Evolutionary conservation across 2,888 invertebrate genomes (phyloP).

Genomic region (Drosophila atroscutellata): DNA sequence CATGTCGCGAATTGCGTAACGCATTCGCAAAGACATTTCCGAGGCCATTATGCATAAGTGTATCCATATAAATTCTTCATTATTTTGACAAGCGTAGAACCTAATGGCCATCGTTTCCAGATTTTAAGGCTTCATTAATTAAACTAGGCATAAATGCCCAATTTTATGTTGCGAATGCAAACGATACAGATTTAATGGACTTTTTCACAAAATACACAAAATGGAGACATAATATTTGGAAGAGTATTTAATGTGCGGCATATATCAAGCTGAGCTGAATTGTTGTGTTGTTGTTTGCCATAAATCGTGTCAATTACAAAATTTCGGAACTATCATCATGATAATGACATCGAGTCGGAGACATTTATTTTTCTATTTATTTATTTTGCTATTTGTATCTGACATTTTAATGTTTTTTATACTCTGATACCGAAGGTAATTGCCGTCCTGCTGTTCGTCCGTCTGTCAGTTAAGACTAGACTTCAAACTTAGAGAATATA

Average conservation of each 20-base stretch:
- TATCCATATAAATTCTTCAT: background rate
- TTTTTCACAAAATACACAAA: background rate
- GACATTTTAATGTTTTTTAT: background rate
- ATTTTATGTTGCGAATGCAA: background rate
- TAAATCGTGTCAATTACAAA: background rate
- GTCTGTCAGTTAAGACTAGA: background rate
- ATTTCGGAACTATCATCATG: background rate
- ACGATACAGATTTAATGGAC: background rate
- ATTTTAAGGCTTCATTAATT: background rate
- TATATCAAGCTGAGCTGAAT: background rate
- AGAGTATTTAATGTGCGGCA: background rate
- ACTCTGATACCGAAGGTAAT: background rate
- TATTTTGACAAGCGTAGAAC: background rate
- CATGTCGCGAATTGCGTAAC: slow-evolving; percentile 6
- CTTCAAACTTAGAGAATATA: background rate
- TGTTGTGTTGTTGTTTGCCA: background rate
- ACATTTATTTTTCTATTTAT: background rate
- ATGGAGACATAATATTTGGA: background rate
- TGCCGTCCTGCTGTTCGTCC: background rate
- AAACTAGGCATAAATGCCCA: background rate
- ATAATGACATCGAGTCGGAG: background rate
- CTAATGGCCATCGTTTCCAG: background rate
- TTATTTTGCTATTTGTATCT: background rate
- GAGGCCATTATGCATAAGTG: background rate
- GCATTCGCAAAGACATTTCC: background rate